phyloP scores from a whole-genome alignment of 2,888 invertebrate species.

The Sisyra terminalis region DNA sequence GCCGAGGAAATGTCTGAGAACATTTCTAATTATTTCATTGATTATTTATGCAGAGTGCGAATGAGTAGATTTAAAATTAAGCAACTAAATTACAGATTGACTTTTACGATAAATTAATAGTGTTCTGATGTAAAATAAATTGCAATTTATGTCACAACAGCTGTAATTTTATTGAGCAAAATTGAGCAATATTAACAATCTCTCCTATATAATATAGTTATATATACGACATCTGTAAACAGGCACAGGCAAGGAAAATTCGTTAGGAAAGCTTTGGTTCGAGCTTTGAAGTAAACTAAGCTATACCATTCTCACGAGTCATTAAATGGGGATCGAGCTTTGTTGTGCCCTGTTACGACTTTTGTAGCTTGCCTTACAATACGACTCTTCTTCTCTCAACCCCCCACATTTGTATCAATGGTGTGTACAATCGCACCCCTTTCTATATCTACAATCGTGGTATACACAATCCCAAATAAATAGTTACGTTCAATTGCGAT shows the following conservation, averaged over 20 bases:
- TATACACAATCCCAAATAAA: too few relatives aligned
- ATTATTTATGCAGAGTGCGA: too few relatives aligned
- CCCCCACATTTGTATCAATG: background rate
- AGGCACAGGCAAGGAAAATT: too few relatives aligned
- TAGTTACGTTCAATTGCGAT: too few relatives aligned
- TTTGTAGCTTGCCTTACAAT: slow-evolving; percentile 1
- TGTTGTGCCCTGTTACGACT: slow-evolving; percentile 7
- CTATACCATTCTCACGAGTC: slow-evolving; percentile 7
- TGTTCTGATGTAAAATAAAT: too few relatives aligned
- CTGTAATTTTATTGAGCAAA: slow-evolving; percentile 2
- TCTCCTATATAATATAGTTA: slow-evolving; percentile 1
- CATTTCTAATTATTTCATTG: too few relatives aligned
- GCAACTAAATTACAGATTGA: too few relatives aligned
- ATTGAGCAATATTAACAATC: slow-evolving; percentile 1
- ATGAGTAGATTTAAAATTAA: too few relatives aligned
- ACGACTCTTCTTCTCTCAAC: background rate
- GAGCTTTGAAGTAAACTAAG: slow-evolving; percentile 5
- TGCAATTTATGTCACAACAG: slow-evolving; percentile 1
- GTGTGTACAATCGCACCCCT: background rate
- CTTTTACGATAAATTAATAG: too few relatives aligned
- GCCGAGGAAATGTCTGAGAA: too few relatives aligned
- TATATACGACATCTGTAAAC: background rate
- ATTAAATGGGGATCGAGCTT: slow-evolving; percentile 6
- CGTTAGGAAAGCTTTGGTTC: too few relatives aligned
- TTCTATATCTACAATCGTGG: background rate